phyloP scores from a whole-genome alignment of 2,113 vertebrate genomes.

The Noturus placidus region DNA sequence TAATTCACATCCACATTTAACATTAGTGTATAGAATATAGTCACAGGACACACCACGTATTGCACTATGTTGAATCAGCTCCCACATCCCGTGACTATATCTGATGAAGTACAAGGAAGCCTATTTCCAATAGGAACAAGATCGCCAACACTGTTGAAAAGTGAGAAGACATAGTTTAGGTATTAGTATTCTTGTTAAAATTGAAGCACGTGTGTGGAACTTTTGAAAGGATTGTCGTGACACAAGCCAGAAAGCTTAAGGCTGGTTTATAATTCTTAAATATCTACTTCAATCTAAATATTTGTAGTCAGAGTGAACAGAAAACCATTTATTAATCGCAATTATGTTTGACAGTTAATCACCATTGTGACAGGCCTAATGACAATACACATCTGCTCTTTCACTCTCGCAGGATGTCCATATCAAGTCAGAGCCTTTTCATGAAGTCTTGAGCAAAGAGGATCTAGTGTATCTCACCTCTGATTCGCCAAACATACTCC shows the following conservation, averaged over 20 bases:
- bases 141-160: neutral
- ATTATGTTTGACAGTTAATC: neutral
- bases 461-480: constrained; percentile 94
- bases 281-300: neutral
- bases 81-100: neutral
- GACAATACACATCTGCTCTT: constrained; percentile 28
- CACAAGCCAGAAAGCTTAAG: neutral
- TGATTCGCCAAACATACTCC: constrained; percentile 88
- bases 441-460: constrained; percentile 81
- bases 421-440: constrained; percentile 84
- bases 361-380: neutral
- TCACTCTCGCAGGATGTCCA: constrained; percentile 80
- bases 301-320: neutral
- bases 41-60: neutral
- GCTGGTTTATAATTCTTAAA: neutral
- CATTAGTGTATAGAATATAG: neutral
- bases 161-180: neutral
- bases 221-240: neutral
- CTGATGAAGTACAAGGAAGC: neutral
- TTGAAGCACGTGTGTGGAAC: neutral
- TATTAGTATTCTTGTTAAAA: neutral
- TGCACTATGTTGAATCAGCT: neutral
- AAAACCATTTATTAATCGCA: neutral
- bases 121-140: neutral
- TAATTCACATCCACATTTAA: neutral